Evolutionary conservation across 2,888 invertebrate genomes (phyloP).

Genomic region (Polyommatus iphigenia): DNA sequence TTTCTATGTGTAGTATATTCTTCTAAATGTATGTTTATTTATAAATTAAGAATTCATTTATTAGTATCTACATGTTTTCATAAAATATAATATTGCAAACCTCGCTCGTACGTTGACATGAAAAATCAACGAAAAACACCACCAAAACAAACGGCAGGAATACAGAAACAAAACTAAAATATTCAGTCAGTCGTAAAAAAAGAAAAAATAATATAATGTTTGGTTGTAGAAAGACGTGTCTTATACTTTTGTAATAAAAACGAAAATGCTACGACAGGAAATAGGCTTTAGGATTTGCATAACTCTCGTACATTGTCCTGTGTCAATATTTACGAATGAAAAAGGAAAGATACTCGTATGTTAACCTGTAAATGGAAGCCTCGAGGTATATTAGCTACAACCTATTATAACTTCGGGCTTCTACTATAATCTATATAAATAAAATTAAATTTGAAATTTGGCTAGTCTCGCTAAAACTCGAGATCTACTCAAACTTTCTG

Average conservation of each 20-base stretch:
- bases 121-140: neutral
- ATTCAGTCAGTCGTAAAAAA: constrained; percentile 3
- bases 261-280: neutral
- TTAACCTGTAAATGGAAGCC: constrained; percentile 12
- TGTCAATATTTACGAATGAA: constrained; percentile 43
- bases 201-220: neutral
- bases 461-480: too few species aligned
- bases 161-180: neutral
- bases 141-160: neutral
- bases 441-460: too few species aligned
- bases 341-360: constrained; percentile 33
- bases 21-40: neutral
- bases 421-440: too few species aligned
- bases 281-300: constrained; percentile 40
- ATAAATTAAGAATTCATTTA: neutral
- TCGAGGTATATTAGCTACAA: neutral
- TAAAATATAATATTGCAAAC: neutral
- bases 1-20: too few species aligned
- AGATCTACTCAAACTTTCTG: too few species aligned
- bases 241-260: neutral
- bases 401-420: neutral
- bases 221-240: neutral
- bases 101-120: neutral
- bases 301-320: constrained; percentile 41
- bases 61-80: neutral